Conservation (phyloP, 2,797 vertebrate genomes). For the Mustela erminea region DNA sequence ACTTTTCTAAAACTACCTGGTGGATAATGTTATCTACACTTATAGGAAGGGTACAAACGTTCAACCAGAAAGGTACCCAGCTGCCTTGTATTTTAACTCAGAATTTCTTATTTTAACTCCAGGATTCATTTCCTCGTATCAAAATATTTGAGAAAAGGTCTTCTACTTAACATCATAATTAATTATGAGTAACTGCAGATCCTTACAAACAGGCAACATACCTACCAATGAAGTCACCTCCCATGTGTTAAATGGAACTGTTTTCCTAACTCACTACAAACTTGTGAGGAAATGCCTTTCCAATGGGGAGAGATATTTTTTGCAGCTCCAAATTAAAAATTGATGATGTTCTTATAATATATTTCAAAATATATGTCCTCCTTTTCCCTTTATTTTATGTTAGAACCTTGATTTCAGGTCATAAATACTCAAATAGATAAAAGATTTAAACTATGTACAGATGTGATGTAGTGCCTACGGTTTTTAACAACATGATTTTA, state of each 20-base stretch:
- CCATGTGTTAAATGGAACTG: neutral
- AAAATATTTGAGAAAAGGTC: neutral
- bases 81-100: neutral
- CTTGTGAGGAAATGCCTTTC: neutral
- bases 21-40: neutral
- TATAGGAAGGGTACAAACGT: neutral
- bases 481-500: slow-evolving; percentile 48
- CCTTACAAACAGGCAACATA: neutral
- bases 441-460: neutral
- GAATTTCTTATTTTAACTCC: slow-evolving; percentile 51
- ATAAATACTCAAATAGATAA: slow-evolving; percentile 14
- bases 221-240: neutral
- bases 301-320: neutral
- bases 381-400: neutral
- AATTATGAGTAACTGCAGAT: neutral
- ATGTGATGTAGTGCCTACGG: neutral
- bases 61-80: neutral
- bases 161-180: neutral
- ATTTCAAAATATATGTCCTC: neutral
- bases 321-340: neutral
- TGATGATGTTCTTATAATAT: neutral
- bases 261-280: slow-evolving; percentile 11
- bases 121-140: neutral
- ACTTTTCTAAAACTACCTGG: neutral
- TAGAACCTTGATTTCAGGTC: neutral